Base-by-base conservation (phyloP, 2,797 vertebrate genomes). In the Typhlichthys eigenmanni region DNA sequence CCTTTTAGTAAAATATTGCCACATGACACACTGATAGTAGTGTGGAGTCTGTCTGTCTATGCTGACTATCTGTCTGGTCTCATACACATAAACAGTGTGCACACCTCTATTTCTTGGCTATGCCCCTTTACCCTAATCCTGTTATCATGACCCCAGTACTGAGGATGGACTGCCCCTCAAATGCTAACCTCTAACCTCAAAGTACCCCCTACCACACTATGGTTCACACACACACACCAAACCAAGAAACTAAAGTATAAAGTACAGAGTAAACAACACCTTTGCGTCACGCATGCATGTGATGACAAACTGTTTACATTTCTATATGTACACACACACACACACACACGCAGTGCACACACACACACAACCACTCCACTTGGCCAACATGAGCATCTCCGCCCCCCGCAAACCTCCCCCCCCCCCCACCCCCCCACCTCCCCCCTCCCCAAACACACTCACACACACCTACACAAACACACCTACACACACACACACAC, bases 1-100 rank as follows among this genome's bases (percentile, higher is more conserved):
- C 77, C 69, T 76, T 75, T 85, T 83, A 86, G 6, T 71, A 60
- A 66, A 51, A 49, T 60, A 72, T 79, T 57, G 77, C 71, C 19
- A 19, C 19, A 74, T 84, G 83, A 84, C 76, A 64, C 62, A 53
- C 48, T 52, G 74, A 78, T 62, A 58, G 64, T 61, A 49, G 17
- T 19, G 67, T 14, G 7, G 47, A 45, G 7, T 64, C 8, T 32
- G 61, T 74, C 70, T 60, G 54, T 86, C 72, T 62, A 6, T 53
- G 46, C 58, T 7, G 52, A 62, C 54, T 49, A 59, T 49, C 72
- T 38, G 19, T 47, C 46, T 60, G 7, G 1, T 58, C 51, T 19
- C 52, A 24, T 29, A 19, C 1, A 54, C 52, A 19, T 29, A 12
- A 11, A 47, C 45, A 61, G 19, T 19, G 19, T 19, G 19, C 19